Conservation (phyloP, 2,888 invertebrate genomes). For the Allacma fusca region DNA sequence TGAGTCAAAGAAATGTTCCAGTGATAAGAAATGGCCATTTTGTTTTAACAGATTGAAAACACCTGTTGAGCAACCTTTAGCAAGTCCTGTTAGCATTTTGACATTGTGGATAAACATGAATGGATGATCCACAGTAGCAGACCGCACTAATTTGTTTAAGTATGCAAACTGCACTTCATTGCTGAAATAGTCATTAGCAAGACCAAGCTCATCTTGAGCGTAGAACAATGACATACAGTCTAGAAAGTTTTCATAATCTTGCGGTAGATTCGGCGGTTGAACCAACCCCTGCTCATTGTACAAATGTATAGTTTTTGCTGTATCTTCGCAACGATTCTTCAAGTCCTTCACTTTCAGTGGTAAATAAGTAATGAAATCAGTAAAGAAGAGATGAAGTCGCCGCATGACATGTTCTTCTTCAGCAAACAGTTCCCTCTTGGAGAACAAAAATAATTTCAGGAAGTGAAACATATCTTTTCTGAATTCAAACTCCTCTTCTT, state of each 20-base stretch:
- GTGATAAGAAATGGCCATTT: constrained; percentile 72
- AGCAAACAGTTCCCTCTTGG: constrained; percentile 36
- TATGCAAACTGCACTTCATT: constrained; percentile 64
- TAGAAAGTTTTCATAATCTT: constrained; percentile 85
- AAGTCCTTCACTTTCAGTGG: constrained; percentile 88
- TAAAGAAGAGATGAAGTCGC: constrained; percentile 82
- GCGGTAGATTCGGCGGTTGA: constrained; percentile 71
- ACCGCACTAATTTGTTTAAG: constrained; percentile 87
- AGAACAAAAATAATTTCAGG: constrained; percentile 51
- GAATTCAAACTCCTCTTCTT: constrained; percentile 57
- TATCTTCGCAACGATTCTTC: constrained; percentile 86
- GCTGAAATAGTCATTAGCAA: constrained; percentile 70
- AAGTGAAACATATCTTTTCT: constrained; percentile 57
- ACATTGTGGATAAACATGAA: constrained; percentile 86
- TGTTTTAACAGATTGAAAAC: constrained; percentile 81
- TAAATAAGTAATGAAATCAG: constrained; percentile 92
- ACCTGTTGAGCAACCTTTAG: constrained; percentile 79
- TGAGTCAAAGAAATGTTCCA: constrained; percentile 86
- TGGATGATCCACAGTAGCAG: constrained; percentile 84
- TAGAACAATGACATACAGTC: constrained; percentile 81
- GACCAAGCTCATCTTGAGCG: constrained; percentile 74
- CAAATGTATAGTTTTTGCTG: constrained; percentile 78
- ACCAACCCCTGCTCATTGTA: constrained; percentile 66
- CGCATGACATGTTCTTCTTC: constrained; percentile 76
- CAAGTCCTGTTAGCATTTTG: constrained; percentile 83